Evolutionary conservation across 2,113 vertebrate species (phyloP), one percentile per base, ranked within the genome.

Genomic region (Cheilinus undulatus): DNA sequence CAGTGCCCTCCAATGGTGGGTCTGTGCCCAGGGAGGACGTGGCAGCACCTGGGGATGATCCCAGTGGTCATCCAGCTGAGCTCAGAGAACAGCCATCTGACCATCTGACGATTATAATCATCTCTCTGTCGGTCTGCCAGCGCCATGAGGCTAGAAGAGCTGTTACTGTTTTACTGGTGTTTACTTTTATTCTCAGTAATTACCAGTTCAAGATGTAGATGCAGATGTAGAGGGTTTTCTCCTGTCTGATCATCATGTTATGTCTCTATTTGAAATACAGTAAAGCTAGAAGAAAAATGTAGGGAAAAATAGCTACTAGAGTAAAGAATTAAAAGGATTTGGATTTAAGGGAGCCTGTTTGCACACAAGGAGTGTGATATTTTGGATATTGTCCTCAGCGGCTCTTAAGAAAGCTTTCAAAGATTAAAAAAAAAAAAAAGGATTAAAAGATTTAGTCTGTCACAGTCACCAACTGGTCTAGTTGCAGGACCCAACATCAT

Each of bases 1-100:
- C 77, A 87, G 69, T 87, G 81, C 86, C 87, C 86, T 87, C 87
- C 86, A 43, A 79, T 91, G 87, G 89, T 69, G 45, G 80, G 72
- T 75, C 67, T 49, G 67, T 56, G 72, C 69, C 80, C 73, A 69
- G 34, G 53, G 38, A 74, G 66, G 66, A 66, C 15, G n/a, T 20
- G 62, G 68, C 73, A 80, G 82, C 82, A 88, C 87, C 85, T 89
- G 85, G 82, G 69, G 78, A 86, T 70, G 61, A 28, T 79, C 78
- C 84, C 72, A 19, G 78, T 76, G 83, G 83, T 74, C 43, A 69
- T 83, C 80, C 89, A 93, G 89, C 89, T 94, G 90, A 93, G 87
- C 66, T 86, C 71, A 20, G 52, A 88, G 88, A 90, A 89, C 82
- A 86, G 84, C 87, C 84, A 85, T 85, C 81, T 87, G 87, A 90